Conservation (phyloP, 2,797 vertebrate genomes). For the Hirundo rustica region DNA sequence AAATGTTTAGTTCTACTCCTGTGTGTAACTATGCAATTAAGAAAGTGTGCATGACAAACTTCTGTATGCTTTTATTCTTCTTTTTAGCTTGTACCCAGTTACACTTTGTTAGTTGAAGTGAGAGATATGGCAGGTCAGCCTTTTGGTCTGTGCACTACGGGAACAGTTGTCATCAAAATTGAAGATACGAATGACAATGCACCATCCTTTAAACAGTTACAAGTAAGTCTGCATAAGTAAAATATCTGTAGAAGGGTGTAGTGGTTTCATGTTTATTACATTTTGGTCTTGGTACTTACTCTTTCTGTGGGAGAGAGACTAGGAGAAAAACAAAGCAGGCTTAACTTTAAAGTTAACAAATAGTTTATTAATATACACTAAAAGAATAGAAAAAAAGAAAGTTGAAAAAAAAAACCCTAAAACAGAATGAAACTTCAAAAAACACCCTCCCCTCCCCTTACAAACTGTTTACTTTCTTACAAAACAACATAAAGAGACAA, state of each 20-base stretch:
- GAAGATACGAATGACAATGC: conserved; percentile 87
- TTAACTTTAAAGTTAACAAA: too few species aligned
- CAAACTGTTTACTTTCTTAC: too few species aligned
- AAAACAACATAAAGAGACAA: too few species aligned
- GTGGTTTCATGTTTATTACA: too few species aligned
- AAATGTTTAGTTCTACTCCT: neutral
- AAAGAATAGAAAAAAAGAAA: too few species aligned
- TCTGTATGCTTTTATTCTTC: neutral
- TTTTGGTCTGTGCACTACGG: conserved; percentile 77
- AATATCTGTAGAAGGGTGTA: neutral
- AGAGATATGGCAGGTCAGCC: conserved; percentile 81
- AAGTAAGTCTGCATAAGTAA: conserved; percentile 77
- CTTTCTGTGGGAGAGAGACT: too few species aligned
- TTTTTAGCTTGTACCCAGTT: conserved; percentile 75
- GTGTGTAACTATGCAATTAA: neutral
- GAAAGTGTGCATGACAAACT: neutral
- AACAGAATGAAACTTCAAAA: too few species aligned
- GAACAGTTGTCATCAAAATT: conserved; percentile 77
- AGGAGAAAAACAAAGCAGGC: too few species aligned
- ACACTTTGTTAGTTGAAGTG: conserved; percentile 76
- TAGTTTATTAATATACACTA: too few species aligned
- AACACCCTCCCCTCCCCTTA: too few species aligned
- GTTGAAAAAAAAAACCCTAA: too few species aligned
- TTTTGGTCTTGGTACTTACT: too few species aligned
- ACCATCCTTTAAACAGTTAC: conserved; percentile 76